These are phyloP conservation scores for Plagodis pulveraria DNA, from an alignment of 2,888 invertebrate genomes.

Conservation along the genomic window DNA sequence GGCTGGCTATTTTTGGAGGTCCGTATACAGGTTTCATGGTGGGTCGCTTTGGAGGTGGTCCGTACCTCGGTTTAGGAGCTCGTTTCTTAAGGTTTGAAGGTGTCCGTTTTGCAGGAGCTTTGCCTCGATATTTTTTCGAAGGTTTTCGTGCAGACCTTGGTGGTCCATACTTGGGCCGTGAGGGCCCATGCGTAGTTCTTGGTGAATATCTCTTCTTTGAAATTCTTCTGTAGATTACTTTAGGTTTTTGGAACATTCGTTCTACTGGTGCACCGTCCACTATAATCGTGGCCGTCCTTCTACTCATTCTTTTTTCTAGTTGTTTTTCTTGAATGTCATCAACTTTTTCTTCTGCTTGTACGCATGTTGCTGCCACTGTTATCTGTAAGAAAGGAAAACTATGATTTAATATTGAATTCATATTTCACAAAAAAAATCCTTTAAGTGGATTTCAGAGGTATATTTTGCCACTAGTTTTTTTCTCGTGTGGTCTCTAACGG, in stretches of 20 bases:
- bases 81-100: conserved; percentile 48
- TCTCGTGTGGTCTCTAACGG: no score
- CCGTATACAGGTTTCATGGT: conserved; percentile 44
- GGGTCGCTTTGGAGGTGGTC: conserved; percentile 38
- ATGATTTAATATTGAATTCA: no score
- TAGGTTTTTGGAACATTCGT: conserved; percentile 53
- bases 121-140: conserved; percentile 54
- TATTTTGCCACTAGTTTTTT: no score
- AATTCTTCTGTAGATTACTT: conserved; percentile 58
- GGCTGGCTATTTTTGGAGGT: conserved; percentile 43
- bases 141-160: conserved; percentile 50
- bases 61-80: conserved; percentile 45
- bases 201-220: conserved; percentile 51
- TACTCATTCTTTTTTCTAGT: conserved; percentile 43
- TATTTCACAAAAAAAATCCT: no score
- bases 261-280: conserved; percentile 56
- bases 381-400: conserved; percentile 58
- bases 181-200: conserved; percentile 50
- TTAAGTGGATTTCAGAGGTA: no score
- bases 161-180: conserved; percentile 52
- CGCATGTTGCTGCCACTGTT: conserved; percentile 57
- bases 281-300: conserved; percentile 63
- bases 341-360: conserved; percentile 40
- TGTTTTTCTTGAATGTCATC: conserved; percentile 43
- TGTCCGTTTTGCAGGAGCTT: conserved; percentile 49